Conservation (phyloP, 2,113 vertebrate genomes). For the Ranitomeya variabilis region DNA sequence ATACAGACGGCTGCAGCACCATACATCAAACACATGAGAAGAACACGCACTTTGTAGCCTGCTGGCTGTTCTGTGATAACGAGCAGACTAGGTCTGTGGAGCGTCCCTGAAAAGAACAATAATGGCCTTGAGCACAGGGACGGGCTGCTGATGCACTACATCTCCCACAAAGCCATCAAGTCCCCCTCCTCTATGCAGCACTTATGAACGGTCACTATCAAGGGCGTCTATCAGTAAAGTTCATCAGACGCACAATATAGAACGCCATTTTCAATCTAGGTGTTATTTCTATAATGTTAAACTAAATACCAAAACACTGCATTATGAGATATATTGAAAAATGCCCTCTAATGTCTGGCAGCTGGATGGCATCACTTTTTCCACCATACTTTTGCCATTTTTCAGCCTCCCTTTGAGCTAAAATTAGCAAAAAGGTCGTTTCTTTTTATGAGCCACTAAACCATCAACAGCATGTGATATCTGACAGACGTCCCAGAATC, state of each 20-base stretch:
- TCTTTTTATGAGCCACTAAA: neutral
- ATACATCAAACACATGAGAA: conserved; percentile 34
- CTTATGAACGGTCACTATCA: neutral
- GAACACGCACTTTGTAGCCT: neutral
- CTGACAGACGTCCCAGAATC: neutral
- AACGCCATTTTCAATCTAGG: neutral
- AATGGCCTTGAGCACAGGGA: conserved; percentile 19
- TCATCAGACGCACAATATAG: neutral
- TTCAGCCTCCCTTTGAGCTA: neutral
- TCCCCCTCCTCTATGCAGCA: neutral
- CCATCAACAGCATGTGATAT: neutral
- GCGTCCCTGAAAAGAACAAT: conserved; percentile 11
- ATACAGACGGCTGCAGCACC: conserved; percentile 16
- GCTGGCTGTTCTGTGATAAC: conserved; percentile 24
- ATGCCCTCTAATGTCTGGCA: neutral
- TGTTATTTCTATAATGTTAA: neutral
- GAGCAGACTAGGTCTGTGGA: conserved; percentile 34
- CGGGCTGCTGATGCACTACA: neutral
- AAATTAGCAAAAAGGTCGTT: neutral
- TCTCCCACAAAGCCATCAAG: neutral
- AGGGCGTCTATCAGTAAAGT: neutral
- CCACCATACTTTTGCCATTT: neutral
- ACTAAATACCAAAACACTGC: no score
- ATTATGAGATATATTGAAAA: no score
- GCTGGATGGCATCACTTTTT: neutral